phyloP scores from a whole-genome alignment of 2,797 vertebrate species.

The Chanos chanos region DNA sequence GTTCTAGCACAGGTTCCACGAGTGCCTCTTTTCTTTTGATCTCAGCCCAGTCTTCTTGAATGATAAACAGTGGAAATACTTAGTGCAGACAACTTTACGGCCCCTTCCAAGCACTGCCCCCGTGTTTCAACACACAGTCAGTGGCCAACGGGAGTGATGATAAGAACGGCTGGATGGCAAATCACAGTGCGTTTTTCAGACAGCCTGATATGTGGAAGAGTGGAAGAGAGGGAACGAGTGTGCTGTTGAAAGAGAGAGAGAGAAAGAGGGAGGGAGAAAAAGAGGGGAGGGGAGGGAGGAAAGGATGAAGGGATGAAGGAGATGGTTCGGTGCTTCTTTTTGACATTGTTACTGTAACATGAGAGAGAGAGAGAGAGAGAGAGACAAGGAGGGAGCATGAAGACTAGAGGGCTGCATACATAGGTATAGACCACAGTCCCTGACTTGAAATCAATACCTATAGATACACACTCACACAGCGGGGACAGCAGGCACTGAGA shows the following conservation, averaged over 20 bases:
- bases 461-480: not conserved
- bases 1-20: not conserved
- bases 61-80: conserved; percentile 26
- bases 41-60: conserved; percentile 10
- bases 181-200: too few relatives aligned
- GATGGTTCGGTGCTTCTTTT: not conserved
- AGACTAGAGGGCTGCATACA: conserved; percentile 21
- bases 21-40: conserved; percentile 12
- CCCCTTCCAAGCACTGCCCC: too few relatives aligned
- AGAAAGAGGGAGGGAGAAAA: conserved; percentile 25
- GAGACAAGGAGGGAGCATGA: not conserved
- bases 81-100: conserved; percentile 22
- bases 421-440: not conserved
- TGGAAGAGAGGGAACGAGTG: not conserved
- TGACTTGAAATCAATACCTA: not conserved
- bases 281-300: not conserved
- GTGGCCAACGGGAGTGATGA: too few relatives aligned
- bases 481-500: too few relatives aligned
- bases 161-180: too few relatives aligned
- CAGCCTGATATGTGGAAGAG: too few relatives aligned
- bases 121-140: too few relatives aligned
- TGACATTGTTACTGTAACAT: not conserved
- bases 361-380: not conserved
- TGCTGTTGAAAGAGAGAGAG: not conserved
- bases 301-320: not conserved